Conservation (phyloP, 1,140 invertebrate genomes). For the Drosophila lacteicornis region DNA sequence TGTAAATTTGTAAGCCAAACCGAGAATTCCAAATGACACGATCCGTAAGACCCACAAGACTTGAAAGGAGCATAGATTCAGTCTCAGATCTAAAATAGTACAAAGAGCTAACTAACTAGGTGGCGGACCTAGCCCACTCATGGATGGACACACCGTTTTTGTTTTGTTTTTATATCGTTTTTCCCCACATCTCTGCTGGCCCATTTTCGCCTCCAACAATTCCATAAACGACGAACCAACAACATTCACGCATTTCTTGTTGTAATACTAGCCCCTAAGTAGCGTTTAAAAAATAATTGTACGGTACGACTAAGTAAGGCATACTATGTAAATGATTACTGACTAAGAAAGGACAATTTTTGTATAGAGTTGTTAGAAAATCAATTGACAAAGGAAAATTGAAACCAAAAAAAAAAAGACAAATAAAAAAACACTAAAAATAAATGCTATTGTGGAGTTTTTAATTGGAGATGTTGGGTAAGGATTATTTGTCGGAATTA, state of each 20-base stretch:
- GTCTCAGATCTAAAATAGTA: slow-evolving; percentile 70
- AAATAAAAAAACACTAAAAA: slow-evolving; percentile 38
- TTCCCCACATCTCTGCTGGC: slow-evolving; percentile 1
- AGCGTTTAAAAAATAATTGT: slow-evolving; percentile 49
- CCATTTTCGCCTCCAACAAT: slow-evolving; percentile 19
- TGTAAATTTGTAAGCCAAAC: slow-evolving; percentile 33
- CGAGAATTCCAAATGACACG: slow-evolving; percentile 38
- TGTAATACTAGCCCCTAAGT: slow-evolving; percentile 40
- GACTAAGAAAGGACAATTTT: slow-evolving; percentile 62
- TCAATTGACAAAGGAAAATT: slow-evolving; percentile 62
- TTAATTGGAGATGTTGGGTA: too few species aligned
- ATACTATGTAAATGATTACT: slow-evolving; percentile 42
- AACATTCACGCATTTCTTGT: slow-evolving; percentile 43
- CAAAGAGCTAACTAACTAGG: slow-evolving; percentile 66
- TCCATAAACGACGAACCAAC: slow-evolving; percentile 20
- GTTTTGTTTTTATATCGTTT: slow-evolving; percentile 19
- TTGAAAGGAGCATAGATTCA: slow-evolving; percentile 53
- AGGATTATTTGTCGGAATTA: too few species aligned
- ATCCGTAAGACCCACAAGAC: slow-evolving; percentile 50
- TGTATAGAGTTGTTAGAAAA: slow-evolving; percentile 77
- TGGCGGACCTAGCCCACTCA: slow-evolving; percentile 35
- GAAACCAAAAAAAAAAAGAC: slow-evolving; percentile 67
- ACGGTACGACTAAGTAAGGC: slow-evolving; percentile 8
- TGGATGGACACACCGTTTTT: slow-evolving; percentile 10
- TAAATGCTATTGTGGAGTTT: not conserved